Evolutionary conservation across 2,797 vertebrate species (phyloP), one percentile per base, ranked within the genome.

Genomic region (Parambassis ranga): DNA sequence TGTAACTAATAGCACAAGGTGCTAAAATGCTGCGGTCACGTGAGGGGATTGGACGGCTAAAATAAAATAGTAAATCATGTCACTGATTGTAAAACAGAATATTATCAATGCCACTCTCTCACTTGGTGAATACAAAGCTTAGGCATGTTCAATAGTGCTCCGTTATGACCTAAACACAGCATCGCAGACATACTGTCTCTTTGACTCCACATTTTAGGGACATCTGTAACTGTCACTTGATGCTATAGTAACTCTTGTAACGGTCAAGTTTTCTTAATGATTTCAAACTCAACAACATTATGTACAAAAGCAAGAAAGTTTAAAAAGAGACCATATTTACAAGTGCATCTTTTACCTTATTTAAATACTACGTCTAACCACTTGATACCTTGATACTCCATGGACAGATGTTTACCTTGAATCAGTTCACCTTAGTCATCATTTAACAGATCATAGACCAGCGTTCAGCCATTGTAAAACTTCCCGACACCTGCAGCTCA

Each of bases 261-360:
- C 60, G 10, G 10, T 64, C 8, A 65, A 59, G 41, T 33, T 71
- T 69, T 20, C 69, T 39, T 43, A 67, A 60, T 60, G 19, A 42
- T 13, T 30, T 36, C 33, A 68, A 79, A 65, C 22, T 47, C 7
- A 52, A 63, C 38, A 58, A n/a, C n/a, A n/a, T n/a, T 35, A 38
- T 57, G 27, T 80, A 80, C 38, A 84, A 84, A 86, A 81, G 26
- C 41, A 66, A 44, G 10, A 14, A 18, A 15, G 15, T 60, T 77
- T 28, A 68, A 84, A 69, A 76, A 66, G n/a, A 66, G 55, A 64
- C 24, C 51, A 56, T 85, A 89, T 91, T 65, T 88, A 88, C 84
- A 90, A 71, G 58, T 67, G 61, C 71, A 66, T 60, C 69, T 61
- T 69, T 72, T 28, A 67, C 78, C 39, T 77, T 60, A 71, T 61